Evolutionary conservation across 2,888 invertebrate genomes (phyloP), one percentile per base, ranked within the genome.

Genomic region (Trachelus stipa): DNA sequence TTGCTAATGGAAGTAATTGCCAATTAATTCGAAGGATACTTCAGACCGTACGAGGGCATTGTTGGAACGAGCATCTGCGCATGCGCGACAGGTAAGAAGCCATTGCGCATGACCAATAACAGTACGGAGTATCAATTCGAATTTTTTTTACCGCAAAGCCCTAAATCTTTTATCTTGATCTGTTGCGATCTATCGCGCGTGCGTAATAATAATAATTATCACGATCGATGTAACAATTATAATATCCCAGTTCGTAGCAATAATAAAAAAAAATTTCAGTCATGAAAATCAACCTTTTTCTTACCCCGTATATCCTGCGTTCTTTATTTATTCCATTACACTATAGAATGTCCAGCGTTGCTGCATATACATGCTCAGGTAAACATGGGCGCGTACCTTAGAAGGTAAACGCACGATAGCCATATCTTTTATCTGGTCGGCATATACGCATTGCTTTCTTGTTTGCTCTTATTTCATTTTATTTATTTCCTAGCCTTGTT

Each of bases 381-480:
- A 74, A 77, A 73, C 68, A 30, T 34, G 71, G 56, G 37, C 56
- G 81, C 74, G 69, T 23, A 56, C 82, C 84, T 73, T 81, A 81
- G 79, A 85, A 86, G 87, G 88, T 85, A 84, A 85, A 86, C 81
- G 87, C 77, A 82, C 87, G 88, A 88, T 88, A 88, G 85, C 83
- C 82, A 77, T 79, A 78, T 83, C 81, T 81, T 80, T 86, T 87
- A 88, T 87, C 87, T 86, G 77, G 69, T 79, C 75, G 80, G 69
- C 79, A 79, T 73, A 79, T 76, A 75, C 40, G 40, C 40, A 56
- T 6, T 23, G 40, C 15, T 56, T 56, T 56, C 40, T 56, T 56
- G 40, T 56, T 56, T 56, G 23, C 40, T 56, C 40, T 23, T 56
- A 56, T 56, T 40, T 40, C 40, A 15, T 40, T 56, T 56, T 56